A percentile compares a stretch with the other conserved stretches of the same genome.
These are phyloP conservation scores for Eupithecia vulgata DNA, from an alignment of 2,888 invertebrate species.

Conservation along the genomic window DNA sequence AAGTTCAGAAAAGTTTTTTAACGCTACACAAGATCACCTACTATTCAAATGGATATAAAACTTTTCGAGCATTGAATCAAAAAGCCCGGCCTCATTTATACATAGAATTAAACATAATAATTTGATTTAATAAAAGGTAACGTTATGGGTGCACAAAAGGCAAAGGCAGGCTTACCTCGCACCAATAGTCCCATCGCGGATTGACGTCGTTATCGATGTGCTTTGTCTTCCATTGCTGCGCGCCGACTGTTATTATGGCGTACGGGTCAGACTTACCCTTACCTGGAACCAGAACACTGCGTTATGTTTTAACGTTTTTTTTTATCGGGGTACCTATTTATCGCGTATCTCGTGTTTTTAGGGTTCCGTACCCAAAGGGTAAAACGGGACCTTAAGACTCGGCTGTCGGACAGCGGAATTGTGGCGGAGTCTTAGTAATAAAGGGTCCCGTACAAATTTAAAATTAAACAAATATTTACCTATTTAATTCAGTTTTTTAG, in stretches of 20 bases:
- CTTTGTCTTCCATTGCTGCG: conserved; percentile 96
- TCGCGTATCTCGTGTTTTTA: too few species aligned
- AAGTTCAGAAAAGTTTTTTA: neutral
- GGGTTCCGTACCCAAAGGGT: too few species aligned
- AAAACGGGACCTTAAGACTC: too few species aligned
- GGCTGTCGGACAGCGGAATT: too few species aligned
- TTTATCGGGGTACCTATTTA: too few species aligned
- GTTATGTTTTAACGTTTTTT: too few species aligned
- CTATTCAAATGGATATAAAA: neutral
- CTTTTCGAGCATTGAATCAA: neutral
- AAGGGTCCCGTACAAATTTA: too few species aligned
- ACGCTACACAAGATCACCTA: neutral
- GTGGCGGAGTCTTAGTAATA: too few species aligned
- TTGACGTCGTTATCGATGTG: conserved; percentile 96
- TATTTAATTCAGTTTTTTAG: too few species aligned
- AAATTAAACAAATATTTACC: too few species aligned
- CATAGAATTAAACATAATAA: neutral
- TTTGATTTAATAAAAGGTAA: neutral
- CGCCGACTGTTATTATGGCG: conserved; percentile 94
- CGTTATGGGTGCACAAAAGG: neutral
- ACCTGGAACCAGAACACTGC: conserved; percentile 76
- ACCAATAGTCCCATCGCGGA: conserved; percentile 99
- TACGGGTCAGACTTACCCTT: conserved; percentile 99
- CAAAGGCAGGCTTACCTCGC: conserved; percentile 88
- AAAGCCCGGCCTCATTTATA: conserved; percentile 3